Conservation (phyloP, 2,113 vertebrate genomes). For the Calidris pygmaea region DNA sequence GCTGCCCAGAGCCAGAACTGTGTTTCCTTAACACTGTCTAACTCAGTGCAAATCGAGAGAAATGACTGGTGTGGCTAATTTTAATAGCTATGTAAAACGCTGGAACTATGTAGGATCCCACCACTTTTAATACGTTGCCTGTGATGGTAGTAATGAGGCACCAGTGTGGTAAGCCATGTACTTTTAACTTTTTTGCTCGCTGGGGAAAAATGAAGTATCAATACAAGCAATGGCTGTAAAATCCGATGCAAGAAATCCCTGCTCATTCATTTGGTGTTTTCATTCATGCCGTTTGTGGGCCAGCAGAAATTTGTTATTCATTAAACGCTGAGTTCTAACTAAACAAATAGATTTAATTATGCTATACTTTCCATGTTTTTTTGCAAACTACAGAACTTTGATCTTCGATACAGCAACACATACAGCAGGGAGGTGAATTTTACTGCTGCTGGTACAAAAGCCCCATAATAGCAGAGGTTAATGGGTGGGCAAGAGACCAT, state of each 20-base stretch:
- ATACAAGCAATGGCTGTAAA: neutral
- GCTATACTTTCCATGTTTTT: neutral
- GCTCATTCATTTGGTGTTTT: neutral
- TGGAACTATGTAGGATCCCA: neutral
- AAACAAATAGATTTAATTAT: conserved; percentile 12
- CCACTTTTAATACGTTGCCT: neutral
- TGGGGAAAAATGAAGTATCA: neutral
- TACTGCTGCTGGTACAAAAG: conserved; percentile 23
- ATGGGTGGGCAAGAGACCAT: neutral
- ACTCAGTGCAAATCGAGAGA: neutral
- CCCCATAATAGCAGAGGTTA: neutral
- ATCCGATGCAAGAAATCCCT: neutral
- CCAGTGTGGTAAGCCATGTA: neutral
- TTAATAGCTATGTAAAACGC: neutral
- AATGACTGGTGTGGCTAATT: neutral
- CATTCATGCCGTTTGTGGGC: neutral
- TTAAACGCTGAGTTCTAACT: neutral
- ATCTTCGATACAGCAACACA: neutral
- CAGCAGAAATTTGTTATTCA: neutral
- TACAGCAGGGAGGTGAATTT: conserved; percentile 9
- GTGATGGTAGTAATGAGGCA: neutral
- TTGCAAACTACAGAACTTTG: neutral
- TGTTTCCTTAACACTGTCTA: neutral
- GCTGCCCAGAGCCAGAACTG: neutral
- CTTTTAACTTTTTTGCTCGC: neutral